phyloP scores from a whole-genome alignment of 1,140 invertebrate species.

The Drosophila novamexicana region DNA sequence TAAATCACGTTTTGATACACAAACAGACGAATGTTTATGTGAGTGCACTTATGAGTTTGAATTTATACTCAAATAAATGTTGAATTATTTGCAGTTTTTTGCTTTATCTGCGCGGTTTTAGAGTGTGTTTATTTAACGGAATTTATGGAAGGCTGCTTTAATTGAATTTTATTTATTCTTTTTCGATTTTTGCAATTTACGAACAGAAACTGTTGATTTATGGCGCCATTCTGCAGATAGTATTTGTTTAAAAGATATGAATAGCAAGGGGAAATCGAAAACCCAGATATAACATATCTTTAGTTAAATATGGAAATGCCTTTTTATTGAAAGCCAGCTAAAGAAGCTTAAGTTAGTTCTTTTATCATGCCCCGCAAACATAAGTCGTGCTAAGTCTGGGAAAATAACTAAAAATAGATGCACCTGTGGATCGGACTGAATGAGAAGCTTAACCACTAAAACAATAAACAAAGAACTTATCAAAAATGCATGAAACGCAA shows the following conservation, averaged over 20 bases:
- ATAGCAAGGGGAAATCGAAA: background rate
- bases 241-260: background rate
- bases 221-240: background rate
- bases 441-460: constrained; percentile 7
- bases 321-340: background rate
- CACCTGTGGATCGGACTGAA: constrained; percentile 46
- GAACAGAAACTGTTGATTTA: constrained; percentile 19
- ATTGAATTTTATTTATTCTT: background rate
- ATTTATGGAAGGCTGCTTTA: background rate
- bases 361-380: background rate
- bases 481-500: constrained; percentile 26
- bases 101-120: constrained; percentile 17
- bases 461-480: constrained; percentile 45
- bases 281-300: background rate
- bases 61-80: constrained; percentile 14
- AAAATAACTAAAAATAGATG: constrained; percentile 29
- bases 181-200: background rate
- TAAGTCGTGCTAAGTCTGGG: background rate
- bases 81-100: constrained; percentile 14
- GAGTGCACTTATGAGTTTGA: constrained; percentile 27
- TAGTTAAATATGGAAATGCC: too few species aligned
- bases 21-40: constrained; percentile 33
- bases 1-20: constrained; percentile 58
- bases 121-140: constrained; percentile 24
- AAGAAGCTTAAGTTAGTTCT: background rate